A percentile compares a stretch with the other conserved stretches of the same genome.
phyloP scores from a whole-genome alignment of 2,113 vertebrate species.

The Scolopax mira region DNA sequence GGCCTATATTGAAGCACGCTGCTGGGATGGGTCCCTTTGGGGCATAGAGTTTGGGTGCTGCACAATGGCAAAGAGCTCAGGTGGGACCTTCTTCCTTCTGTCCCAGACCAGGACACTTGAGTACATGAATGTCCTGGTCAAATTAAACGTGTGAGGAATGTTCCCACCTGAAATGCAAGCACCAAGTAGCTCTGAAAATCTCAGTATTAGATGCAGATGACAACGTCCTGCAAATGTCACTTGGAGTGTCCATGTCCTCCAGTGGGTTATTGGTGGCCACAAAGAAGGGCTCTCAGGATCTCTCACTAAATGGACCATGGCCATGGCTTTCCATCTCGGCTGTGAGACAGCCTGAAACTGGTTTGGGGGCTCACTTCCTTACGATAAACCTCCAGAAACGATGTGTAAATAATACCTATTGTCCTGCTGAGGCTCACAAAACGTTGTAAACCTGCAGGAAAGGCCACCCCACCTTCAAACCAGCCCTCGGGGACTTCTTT shows the following conservation, averaged over 20 bases:
- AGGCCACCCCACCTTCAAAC: neutral
- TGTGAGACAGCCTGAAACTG: neutral
- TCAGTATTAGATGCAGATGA: accelerated
- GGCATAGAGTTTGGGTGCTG: neutral
- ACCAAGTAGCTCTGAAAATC: neutral
- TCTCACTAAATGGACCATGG: neutral
- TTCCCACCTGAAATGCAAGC: neutral
- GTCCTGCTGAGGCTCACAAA: neutral
- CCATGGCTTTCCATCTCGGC: neutral
- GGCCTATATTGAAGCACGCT: accelerated
- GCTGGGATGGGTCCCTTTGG: neutral
- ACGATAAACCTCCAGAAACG: neutral
- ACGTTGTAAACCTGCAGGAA: neutral
- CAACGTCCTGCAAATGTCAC: accelerated
- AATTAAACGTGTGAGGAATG: neutral
- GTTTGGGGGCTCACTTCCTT: neutral
- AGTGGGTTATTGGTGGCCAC: neutral
- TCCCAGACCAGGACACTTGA: neutral
- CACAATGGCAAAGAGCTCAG: neutral
- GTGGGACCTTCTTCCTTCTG: neutral
- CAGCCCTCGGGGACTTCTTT: neutral
- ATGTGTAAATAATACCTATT: neutral
- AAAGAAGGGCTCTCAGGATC: neutral
- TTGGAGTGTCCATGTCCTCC: accelerated
- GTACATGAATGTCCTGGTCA: neutral